Conservation (phyloP, 2,888 invertebrate species). For the Ornithoptera priamus region DNA sequence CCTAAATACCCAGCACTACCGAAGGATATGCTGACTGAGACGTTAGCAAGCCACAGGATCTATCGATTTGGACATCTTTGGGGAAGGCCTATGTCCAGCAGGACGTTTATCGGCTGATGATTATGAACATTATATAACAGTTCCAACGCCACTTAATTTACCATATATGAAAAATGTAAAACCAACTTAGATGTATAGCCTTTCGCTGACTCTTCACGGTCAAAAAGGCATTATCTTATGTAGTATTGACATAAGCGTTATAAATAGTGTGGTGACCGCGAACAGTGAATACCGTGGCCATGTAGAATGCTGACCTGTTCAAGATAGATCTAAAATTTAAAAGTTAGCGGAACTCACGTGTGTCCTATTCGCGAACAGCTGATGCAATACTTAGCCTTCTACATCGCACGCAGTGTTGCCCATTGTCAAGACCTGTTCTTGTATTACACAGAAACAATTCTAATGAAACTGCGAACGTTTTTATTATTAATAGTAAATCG, state of each 20-base stretch:
- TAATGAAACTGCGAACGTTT: neutral
- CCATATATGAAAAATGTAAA: no score
- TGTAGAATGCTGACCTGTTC: constrained; percentile 11
- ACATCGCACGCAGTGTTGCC: constrained; percentile 24
- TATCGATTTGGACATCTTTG: no score
- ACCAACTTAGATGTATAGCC: no score
- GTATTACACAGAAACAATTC: neutral
- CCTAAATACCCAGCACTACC: no score
- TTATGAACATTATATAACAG: no score
- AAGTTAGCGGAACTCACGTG: constrained; percentile 35
- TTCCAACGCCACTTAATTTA: no score
- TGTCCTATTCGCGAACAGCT: constrained; percentile 32
- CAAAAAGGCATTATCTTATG: neutral
- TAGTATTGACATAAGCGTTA: neutral
- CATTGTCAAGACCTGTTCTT: constrained; percentile 1
- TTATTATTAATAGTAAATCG: neutral
- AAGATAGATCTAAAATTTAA: constrained; percentile 14
- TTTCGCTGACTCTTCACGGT: neutral
- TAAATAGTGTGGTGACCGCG: no score
- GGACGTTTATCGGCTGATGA: no score
- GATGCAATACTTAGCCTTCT: constrained; percentile 37
- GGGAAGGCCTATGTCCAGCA: no score
- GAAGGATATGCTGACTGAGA: no score
- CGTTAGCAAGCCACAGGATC: no score
- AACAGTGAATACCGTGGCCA: neutral